Evolutionary conservation across 2,888 invertebrate species (phyloP).

Genomic region (Syrista parreyssii): DNA sequence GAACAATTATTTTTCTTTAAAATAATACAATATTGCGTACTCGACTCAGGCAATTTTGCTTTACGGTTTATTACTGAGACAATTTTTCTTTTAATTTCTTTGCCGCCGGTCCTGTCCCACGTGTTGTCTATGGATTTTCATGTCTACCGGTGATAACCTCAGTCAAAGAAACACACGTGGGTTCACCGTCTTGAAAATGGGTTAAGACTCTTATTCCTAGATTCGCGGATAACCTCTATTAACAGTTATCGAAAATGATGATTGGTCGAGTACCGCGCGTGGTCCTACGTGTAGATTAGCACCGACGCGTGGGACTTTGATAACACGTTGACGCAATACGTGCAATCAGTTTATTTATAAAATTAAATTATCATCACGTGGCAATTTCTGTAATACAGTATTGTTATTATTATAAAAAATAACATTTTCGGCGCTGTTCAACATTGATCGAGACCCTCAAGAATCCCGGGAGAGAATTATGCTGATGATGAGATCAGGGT

Average conservation of each 20-base stretch:
- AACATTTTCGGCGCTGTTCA: background rate
- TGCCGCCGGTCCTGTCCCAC: background rate
- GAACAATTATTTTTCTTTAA: background rate
- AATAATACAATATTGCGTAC: background rate
- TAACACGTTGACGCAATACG: background rate
- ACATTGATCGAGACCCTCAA: background rate
- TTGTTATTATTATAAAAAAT: background rate
- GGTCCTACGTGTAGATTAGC: background rate
- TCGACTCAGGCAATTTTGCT: background rate
- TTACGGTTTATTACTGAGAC: background rate
- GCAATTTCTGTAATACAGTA: background rate
- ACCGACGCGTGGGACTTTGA: background rate
- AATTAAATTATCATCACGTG: background rate
- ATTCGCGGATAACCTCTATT: background rate
- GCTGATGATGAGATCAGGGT: background rate
- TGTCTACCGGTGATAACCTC: background rate
- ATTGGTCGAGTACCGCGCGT: background rate
- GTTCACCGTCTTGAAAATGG: background rate
- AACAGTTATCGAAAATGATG: background rate
- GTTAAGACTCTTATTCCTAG: background rate
- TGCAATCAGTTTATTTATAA: background rate
- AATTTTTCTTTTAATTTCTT: background rate
- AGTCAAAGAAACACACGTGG: background rate
- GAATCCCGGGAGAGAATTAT: background rate
- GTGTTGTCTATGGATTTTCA: background rate